Conservation (phyloP, 2,888 invertebrate genomes). For the Mayetiola destructor region DNA sequence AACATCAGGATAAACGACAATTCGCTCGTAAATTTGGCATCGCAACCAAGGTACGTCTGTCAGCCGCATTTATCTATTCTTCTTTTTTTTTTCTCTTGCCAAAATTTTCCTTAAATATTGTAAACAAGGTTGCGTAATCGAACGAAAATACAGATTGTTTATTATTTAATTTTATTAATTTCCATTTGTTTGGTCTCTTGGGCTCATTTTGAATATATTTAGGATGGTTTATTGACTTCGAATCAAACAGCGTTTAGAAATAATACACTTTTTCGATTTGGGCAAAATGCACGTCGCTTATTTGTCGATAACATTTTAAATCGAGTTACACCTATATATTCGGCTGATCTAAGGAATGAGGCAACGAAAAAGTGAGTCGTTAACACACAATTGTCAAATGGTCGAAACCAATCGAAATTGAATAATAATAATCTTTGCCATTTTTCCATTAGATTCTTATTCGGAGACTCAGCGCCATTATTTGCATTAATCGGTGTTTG, state of each 20-base stretch:
- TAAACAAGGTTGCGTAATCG: not conserved
- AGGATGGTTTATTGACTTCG: not conserved
- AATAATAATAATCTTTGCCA: not conserved
- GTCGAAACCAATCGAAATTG: not conserved
- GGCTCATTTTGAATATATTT: not conserved
- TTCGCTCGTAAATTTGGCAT: not conserved
- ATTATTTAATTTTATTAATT: not conserved
- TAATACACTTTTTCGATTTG: slow-evolving; percentile 38
- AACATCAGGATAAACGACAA: slow-evolving; percentile 29
- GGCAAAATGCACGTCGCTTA: slow-evolving; percentile 47
- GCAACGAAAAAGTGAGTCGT: slow-evolving; percentile 41
- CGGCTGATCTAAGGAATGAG: slow-evolving; percentile 45
- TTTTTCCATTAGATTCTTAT: slow-evolving; percentile 36
- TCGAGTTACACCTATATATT: slow-evolving; percentile 50
- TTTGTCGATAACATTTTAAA: slow-evolving; percentile 56
- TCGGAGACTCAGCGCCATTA: slow-evolving; percentile 56
- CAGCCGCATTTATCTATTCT: slow-evolving; percentile 22
- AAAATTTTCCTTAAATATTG: not conserved
- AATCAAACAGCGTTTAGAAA: slow-evolving; percentile 16
- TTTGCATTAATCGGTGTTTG: slow-evolving; percentile 61
- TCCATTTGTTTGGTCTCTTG: slow-evolving; percentile 21
- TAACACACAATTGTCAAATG: not conserved
- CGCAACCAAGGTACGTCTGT: slow-evolving; percentile 20
- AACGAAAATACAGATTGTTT: slow-evolving; percentile 15
- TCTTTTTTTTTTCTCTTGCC: too few species aligned